Conservation (phyloP, 2,888 invertebrate species). For the Dascillus cervinus region DNA sequence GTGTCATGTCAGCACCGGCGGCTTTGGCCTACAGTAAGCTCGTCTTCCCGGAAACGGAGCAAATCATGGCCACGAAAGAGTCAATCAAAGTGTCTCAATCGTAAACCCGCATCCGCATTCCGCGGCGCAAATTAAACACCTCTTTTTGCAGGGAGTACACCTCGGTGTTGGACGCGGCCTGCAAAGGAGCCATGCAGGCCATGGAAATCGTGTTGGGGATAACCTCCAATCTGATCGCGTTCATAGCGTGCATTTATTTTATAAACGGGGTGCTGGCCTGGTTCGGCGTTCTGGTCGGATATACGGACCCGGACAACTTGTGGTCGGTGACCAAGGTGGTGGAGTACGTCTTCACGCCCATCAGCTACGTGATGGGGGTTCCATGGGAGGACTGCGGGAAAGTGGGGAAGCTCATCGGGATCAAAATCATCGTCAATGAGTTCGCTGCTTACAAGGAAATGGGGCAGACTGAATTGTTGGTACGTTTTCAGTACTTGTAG, state of each 20-base stretch:
- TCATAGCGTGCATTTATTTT: constrained; percentile 81
- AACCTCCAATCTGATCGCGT: constrained; percentile 85
- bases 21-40: constrained; percentile 85
- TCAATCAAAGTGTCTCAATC: constrained; percentile 64
- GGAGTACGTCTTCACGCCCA: constrained; percentile 83
- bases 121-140: too few species aligned
- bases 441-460: constrained; percentile 83
- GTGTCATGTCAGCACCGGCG: constrained; percentile 94
- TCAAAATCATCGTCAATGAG: constrained; percentile 88
- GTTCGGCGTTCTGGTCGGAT: constrained; percentile 71
- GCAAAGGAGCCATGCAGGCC: constrained; percentile 78
- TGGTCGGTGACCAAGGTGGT: constrained; percentile 65
- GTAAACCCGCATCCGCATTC: too few species aligned
- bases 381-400: constrained; percentile 65
- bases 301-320: constrained; percentile 42
- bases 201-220: constrained; percentile 78
- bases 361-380: constrained; percentile 83
- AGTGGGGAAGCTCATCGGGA: constrained; percentile 77
- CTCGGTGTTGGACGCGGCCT: constrained; percentile 84
- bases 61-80: constrained; percentile 66
- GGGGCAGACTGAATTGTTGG: constrained; percentile 58
- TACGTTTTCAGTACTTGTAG: too few species aligned
- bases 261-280: constrained; percentile 74
- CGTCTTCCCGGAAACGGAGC: constrained; percentile 84
- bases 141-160: constrained; percentile 58